Base-by-base conservation (phyloP, 2,888 invertebrate species). In the Dryocosmus kuriphilus region DNA sequence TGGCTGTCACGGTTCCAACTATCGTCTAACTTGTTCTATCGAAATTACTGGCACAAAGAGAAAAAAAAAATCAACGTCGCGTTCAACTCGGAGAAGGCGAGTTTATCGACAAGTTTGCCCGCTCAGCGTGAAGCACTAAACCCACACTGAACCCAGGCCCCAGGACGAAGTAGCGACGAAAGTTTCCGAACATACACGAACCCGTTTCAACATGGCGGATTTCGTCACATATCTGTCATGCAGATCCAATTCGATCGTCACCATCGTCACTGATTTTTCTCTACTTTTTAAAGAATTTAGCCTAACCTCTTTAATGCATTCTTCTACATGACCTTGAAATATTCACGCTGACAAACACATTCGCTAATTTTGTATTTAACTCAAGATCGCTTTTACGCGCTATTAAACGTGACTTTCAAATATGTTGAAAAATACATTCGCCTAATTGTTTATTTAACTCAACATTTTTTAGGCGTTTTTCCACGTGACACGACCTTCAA, bases 131-230 rank as follows among this genome's bases (percentile, higher is more conserved):
- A 27, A 46, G 67, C 46, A 67, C 65, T 41, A 24, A 65, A 65
- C 65, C 65, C 67, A 67, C 67, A 65, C 35, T 67, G 67, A 67
- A 67, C 41, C 67, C 67, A 67, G 67, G 67, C 67, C 67, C 67
- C 67, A 46, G 67, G 67, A 67, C 67, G 46, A 24, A 46, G 46
- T 41, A 41, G 41, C 9, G 22, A 67, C 67, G 67, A 67, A 67
- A 67, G 16, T 27, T 22, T 11, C 67, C 67, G 67, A 67, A 67
- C 46, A 19, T 67, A 1, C 67, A 67, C 67, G 67, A 67, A 46
- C 46, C 19, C 19, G 19, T 24, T 67, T 27, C 41, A 67, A 67
- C 27, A 67, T 67, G 67, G 41, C 67, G 67, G 67, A 55, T 19
- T 46, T 67, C 46, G 41, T 67, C 67, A 67, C 41, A 67, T 9